Evolutionary conservation across 2,113 vertebrate genomes (phyloP).

Genomic region (Trematomus loennbergii): DNA sequence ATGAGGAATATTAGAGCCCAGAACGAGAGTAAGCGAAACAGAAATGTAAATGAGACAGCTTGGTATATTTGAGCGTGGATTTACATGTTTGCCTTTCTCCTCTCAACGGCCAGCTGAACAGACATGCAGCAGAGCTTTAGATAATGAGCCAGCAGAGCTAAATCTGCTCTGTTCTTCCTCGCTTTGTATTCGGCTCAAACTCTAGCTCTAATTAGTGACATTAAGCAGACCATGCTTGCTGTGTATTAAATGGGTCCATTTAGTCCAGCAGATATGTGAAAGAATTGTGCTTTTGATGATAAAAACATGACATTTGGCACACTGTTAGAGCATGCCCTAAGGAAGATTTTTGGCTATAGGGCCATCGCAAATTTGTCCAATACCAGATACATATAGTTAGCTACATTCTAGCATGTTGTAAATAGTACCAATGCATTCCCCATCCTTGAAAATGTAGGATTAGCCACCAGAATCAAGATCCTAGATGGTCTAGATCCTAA

Average conservation of each 20-base stretch:
- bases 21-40: constrained; percentile 6
- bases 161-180: constrained; percentile 1
- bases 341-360: too few species aligned
- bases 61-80: constrained; percentile 51
- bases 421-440: too few species aligned
- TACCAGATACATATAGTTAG: too few species aligned
- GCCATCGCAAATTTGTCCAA: too few species aligned
- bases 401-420: too few species aligned
- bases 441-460: too few species aligned
- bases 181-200: not conserved
- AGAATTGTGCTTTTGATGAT: too few species aligned
- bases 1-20: not conserved
- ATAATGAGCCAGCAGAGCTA: constrained; percentile 14
- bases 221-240: not conserved
- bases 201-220: not conserved
- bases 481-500: too few species aligned
- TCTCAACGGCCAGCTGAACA: constrained; percentile 45
- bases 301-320: too few species aligned
- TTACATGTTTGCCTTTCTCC: constrained; percentile 44
- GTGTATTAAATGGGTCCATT: not conserved
- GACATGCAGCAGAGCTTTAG: constrained; percentile 42
- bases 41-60: constrained; percentile 49
- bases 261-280: too few species aligned
- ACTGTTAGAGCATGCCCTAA: too few species aligned
- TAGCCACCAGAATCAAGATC: too few species aligned